phyloP scores from a whole-genome alignment of 2,113 vertebrate species.

The Spea bombifrons region DNA sequence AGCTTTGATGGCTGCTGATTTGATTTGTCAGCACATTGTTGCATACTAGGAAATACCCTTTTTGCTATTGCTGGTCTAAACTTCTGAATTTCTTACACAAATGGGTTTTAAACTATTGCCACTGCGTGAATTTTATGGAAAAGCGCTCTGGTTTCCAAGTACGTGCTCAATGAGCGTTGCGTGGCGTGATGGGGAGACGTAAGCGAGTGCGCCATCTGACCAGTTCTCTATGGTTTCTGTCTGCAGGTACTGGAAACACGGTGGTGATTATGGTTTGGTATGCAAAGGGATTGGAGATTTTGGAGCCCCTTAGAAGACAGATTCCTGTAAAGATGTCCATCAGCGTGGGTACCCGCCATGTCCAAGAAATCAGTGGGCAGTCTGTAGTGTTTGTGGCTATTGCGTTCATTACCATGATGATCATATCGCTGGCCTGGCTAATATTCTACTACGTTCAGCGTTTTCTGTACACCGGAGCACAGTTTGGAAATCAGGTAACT shows the following conservation, averaged over 20 bases:
- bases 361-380: conserved; percentile 71
- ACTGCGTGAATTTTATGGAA: too few species aligned
- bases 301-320: conserved; percentile 68
- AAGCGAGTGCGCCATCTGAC: background rate
- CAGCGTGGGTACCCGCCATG: conserved; percentile 63
- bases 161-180: too few species aligned
- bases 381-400: conserved; percentile 76
- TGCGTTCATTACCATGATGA: conserved; percentile 78
- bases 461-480: conserved; percentile 71
- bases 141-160: too few species aligned
- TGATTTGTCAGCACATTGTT: too few species aligned
- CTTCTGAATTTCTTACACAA: too few species aligned
- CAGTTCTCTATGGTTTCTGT: background rate
- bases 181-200: too few species aligned
- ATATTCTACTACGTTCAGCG: conserved; percentile 78
- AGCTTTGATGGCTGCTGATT: too few species aligned
- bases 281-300: conserved; percentile 72
- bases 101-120: too few species aligned
- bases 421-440: conserved; percentile 73
- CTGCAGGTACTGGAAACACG: conserved; percentile 69
- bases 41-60: too few species aligned
- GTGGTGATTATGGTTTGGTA: conserved; percentile 78
- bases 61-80: too few species aligned
- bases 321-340: conserved; percentile 71
- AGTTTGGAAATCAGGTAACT: conserved; percentile 75